Base-by-base conservation (phyloP, 37 sponge, comb jelly and placozoan species). In the Tethya wilhelma region DNA sequence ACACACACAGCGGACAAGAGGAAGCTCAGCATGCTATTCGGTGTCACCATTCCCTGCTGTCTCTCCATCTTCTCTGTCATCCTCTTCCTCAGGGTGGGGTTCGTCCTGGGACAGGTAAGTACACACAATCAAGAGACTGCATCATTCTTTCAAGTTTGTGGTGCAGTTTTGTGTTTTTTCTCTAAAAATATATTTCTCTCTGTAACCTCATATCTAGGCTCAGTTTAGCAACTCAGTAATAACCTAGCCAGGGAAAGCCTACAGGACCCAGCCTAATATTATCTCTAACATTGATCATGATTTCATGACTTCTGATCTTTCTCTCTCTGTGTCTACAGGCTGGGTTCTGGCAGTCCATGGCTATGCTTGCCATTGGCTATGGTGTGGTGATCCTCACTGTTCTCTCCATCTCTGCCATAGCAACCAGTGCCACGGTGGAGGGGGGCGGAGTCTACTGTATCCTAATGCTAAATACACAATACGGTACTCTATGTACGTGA, bases 361-460 rank as follows among this genome's bases (percentile, higher is more conserved):
- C 69, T 53, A 98, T 96, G 95, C 40, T 98, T 17, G 1, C 86
- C 23, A 68, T 98, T 1, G 92, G 92, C 49, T 98, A 96, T 75
- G 25, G 71, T 32, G 93, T 96, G 36, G 95, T 96, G 7, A 73
- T 92, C 33, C 64, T 94, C 49, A 98, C 99, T 36, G 95, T 96
- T 4, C 79, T 96, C 45, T 94, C 95, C 36, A 83, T 98, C 74
- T 93, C 95, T 71, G 99, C 99, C 69, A 98, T 98, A 73, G 97
- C 97, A n/a, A 98, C 99, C 73, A 98, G 96, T 41, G 96, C 90
- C 45, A 96, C 85, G 29, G 86, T 98, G 14, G 87, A 96, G 44
- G 97, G 93, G 30, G 99, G 99, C 28, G 99, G 99, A 66, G 99
- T 96, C 17, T 98, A 98, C 87, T 98, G 96, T 94, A 94, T 93